A percentile compares a stretch with the other conserved stretches of the same genome.
phyloP scores from a whole-genome alignment of 2,797 vertebrate genomes.

The Nasua narica region DNA sequence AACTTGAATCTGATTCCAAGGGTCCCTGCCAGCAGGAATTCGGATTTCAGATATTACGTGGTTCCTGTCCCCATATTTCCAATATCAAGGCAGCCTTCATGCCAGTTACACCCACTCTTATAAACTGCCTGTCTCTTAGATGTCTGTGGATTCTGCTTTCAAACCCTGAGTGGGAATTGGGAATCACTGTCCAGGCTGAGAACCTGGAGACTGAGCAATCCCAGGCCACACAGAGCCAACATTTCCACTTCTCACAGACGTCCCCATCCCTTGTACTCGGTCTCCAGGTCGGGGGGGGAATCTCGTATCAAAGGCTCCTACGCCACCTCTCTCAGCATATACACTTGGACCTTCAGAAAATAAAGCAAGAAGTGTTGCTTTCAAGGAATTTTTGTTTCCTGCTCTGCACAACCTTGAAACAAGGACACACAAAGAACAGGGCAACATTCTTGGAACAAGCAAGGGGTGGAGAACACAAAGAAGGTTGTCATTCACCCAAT shows the following conservation, averaged over 20 bases:
- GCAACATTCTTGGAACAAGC: not conserved
- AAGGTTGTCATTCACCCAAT: too few relatives aligned
- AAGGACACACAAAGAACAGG: not conserved
- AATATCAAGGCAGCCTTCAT: not conserved
- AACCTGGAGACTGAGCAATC: not conserved
- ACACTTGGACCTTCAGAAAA: not conserved
- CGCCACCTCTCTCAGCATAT: too few relatives aligned
- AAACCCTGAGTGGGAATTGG: not conserved
- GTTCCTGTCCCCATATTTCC: not conserved
- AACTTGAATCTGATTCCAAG: not conserved
- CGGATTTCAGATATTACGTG: not conserved
- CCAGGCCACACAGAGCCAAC: fast-evolving
- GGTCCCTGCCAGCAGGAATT: not conserved
- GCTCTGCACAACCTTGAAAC: not conserved
- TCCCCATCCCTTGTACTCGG: fast-evolving
- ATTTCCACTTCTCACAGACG: not conserved
- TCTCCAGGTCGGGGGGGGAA: not conserved
- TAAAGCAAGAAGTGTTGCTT: not conserved
- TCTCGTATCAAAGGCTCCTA: not conserved
- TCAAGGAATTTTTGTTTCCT: not conserved
- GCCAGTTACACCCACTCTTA: not conserved
- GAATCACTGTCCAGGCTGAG: not conserved
- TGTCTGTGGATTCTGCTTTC: not conserved
- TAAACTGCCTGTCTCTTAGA: not conserved
- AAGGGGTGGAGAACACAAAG: not conserved